Conservation (phyloP, 1,140 invertebrate species). For the Calycopis cecrops region DNA sequence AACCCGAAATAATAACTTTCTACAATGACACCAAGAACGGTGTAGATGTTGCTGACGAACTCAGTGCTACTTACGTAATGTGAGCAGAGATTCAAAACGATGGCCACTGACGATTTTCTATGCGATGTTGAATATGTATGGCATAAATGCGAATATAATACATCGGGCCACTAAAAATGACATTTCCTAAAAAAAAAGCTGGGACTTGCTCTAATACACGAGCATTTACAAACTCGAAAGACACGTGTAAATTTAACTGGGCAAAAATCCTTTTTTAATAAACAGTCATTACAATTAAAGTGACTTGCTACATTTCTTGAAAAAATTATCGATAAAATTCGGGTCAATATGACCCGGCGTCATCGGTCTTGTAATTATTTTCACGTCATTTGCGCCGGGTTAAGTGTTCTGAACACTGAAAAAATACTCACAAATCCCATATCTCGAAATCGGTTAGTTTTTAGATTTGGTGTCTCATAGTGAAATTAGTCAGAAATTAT, state of each 20-base stretch:
- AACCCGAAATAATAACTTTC: conserved; percentile 13
- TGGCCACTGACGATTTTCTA: conserved; percentile 3
- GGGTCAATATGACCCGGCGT: conserved; percentile 15
- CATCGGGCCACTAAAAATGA: conserved; percentile 2
- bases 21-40: conserved; percentile 9
- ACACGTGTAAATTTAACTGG: neutral
- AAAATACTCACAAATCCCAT: too few species aligned
- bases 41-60: conserved; percentile 13
- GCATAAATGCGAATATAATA: conserved; percentile 13
- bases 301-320: conserved; percentile 6
- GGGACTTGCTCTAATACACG: conserved; percentile 2
- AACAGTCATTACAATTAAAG: conserved; percentile 9
- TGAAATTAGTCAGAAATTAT: too few species aligned
- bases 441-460: too few species aligned
- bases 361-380: conserved; percentile 16
- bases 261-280: conserved; percentile 5
- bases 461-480: too few species aligned
- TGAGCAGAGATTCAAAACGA: conserved; percentile 1
- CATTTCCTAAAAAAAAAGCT: conserved; percentile 6
- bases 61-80: conserved; percentile 14
- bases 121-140: conserved; percentile 9
- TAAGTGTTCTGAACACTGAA: too few species aligned
- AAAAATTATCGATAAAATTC: conserved; percentile 12
- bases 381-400: conserved; percentile 17
- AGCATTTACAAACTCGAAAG: conserved; percentile 6